Evolutionary conservation across 2,113 vertebrate genomes (phyloP), one percentile per base, ranked within the genome.

Genomic region (Larimichthys polyactis): DNA sequence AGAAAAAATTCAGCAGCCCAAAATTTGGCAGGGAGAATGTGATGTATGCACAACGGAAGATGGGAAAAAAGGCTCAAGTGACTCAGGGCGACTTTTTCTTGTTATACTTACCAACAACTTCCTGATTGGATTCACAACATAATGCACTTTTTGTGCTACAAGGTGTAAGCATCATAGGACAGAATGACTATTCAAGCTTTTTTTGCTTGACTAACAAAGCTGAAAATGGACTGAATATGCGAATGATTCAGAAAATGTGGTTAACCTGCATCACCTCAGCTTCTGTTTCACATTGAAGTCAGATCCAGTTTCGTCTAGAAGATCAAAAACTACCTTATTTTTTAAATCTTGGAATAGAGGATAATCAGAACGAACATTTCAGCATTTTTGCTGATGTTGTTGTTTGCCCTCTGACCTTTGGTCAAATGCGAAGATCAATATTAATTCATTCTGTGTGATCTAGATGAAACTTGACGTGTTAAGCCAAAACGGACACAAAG

Each of bases 21-120:
- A 63, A 43, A 22, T 76, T 74, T 82, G 55, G 79, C 68, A 74
- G 52, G 48, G 57, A 27, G 77, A 75, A 66, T 79, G 51, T 62
- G 59, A 85, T 4, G 6, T 48, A 3, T 87, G 77, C 76, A 51
- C 75, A 57, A 8, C 17, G n/a, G n/a, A 84, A 78, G 12, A 27
- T 58, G 76, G 76, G 55, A 11, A 75, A 71, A 66, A 66, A 36
- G 52, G 27, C 57, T 75, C 16, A 1, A 19, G 65, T 57, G 64
- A 81, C 67, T 58, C 74, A 0, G 6, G 19, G 19, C 48, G 57
- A 78, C 17, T 59, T 76, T 78, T 68, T 69, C 24, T 46, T 49
- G 14, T 67, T 59, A 1, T 10, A 11, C 6, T 48, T 55, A 40
- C 17, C 27, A 62, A 40, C 40, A 71, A 36, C 32, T 40, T 36